Conservation (phyloP, 2,797 vertebrate genomes). For the Bucorvus abyssinicus region DNA sequence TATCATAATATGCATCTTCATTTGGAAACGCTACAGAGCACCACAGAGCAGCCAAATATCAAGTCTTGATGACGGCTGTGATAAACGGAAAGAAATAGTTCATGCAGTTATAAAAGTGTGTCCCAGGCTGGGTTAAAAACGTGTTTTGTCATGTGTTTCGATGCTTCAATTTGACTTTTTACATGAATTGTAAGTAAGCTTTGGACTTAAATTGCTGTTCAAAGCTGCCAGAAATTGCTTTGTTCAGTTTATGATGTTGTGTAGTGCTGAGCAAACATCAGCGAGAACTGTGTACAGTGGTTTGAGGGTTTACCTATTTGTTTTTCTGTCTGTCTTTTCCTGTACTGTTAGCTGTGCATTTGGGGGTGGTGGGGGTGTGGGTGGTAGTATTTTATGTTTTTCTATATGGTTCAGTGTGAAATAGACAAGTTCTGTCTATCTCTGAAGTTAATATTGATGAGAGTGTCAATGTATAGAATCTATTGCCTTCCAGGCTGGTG, state of each 20-base stretch:
- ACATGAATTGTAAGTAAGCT: not conserved
- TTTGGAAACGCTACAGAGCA: conserved; percentile 10
- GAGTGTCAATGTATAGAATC: not conserved
- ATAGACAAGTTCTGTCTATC: not conserved
- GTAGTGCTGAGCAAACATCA: not conserved
- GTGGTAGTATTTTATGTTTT: not conserved
- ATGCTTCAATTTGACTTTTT: conserved; percentile 8
- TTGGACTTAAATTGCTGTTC: not conserved
- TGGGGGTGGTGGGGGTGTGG: not conserved
- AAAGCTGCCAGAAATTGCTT: not conserved
- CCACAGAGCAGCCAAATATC: not conserved
- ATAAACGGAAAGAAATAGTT: not conserved
- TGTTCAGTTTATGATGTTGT: not conserved
- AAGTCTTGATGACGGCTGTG: not conserved
- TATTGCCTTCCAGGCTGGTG: not conserved
- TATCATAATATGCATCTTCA: conserved; percentile 13
- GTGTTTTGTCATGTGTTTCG: not conserved
- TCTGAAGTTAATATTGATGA: not conserved
- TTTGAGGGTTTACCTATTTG: not conserved
- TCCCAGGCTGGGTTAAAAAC: not conserved
- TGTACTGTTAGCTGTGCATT: not conserved
- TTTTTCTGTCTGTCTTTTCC: not conserved
- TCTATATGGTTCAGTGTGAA: not conserved
- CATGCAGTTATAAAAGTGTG: not conserved
- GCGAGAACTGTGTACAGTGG: fast-evolving